These are phyloP conservation scores for Dynastes tityus DNA, from an alignment of 2,888 invertebrate genomes.

Conservation along the genomic window DNA sequence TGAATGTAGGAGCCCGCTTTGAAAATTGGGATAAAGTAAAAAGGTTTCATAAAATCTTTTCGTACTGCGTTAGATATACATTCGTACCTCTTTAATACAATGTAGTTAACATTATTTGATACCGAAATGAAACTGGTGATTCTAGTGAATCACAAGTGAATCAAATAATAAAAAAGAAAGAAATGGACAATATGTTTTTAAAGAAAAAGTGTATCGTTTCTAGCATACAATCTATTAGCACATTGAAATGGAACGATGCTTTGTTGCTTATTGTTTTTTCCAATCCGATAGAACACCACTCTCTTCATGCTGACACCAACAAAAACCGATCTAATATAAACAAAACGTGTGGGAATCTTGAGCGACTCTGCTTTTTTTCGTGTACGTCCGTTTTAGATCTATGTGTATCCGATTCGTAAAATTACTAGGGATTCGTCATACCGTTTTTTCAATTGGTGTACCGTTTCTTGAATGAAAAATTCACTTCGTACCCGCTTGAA, in stretches of 20 bases:
- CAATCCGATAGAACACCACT: slow-evolving; percentile 16
- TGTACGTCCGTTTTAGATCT: slow-evolving; percentile 30
- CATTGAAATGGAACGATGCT: slow-evolving; percentile 1
- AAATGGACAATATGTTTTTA: not conserved
- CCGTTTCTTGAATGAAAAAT: slow-evolving; percentile 45
- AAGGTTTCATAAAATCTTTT: too few species aligned
- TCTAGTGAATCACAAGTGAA: too few species aligned
- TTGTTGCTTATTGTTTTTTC: slow-evolving; percentile 15
- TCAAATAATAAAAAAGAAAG: too few species aligned
- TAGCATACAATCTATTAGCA: slow-evolving; percentile 10
- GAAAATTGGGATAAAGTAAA: too few species aligned
- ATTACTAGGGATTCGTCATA: slow-evolving; percentile 39
- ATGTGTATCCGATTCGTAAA: slow-evolving; percentile 37
- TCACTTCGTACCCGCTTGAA: slow-evolving; percentile 32
- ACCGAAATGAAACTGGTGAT: too few species aligned
- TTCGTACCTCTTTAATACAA: too few species aligned
- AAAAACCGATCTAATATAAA: slow-evolving; percentile 35
- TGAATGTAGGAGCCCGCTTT: too few species aligned
- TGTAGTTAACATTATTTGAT: too few species aligned
- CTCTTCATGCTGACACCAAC: not conserved
- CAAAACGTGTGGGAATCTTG: slow-evolving; percentile 43
- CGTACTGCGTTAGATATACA: too few species aligned
- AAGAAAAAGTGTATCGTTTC: slow-evolving; percentile 2
- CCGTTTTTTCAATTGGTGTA: slow-evolving; percentile 36
- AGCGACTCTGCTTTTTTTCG: slow-evolving; percentile 24